Conservation (phyloP, 2,888 invertebrate species). For the Dicranocentrus wangi region DNA sequence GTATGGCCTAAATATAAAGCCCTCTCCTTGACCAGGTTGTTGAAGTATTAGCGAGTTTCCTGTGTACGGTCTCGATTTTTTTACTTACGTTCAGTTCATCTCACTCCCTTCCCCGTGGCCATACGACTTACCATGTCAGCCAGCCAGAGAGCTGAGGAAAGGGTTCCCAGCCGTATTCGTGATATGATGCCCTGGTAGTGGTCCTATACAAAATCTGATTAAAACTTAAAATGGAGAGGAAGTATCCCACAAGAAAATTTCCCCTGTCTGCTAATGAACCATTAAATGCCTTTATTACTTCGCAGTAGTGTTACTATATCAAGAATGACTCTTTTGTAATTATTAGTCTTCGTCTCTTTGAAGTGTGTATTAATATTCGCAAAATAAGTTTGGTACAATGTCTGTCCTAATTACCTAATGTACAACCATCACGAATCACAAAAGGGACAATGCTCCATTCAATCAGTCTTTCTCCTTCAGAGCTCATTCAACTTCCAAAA, state of each 20-base stretch:
- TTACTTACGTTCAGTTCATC: too few relatives aligned
- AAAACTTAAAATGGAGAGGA: conserved; percentile 29
- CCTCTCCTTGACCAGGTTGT: conserved; percentile 32
- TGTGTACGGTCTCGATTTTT: too few relatives aligned
- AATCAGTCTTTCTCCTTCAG: conserved; percentile 15
- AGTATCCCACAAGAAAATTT: conserved; percentile 7
- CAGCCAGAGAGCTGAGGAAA: too few relatives aligned
- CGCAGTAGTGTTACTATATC: too few relatives aligned
- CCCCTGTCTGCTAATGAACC: conserved; percentile 17
- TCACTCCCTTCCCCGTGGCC: too few relatives aligned
- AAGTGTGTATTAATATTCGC: too few relatives aligned
- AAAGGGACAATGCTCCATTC: conserved; percentile 34
- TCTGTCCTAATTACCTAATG: conserved; percentile 38
- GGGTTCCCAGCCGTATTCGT: background rate
- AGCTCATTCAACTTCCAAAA: conserved; percentile 10
- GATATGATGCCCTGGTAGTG: background rate
- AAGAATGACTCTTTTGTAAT: too few relatives aligned
- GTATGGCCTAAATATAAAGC: too few relatives aligned
- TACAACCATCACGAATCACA: conserved; percentile 27
- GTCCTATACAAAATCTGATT: background rate
- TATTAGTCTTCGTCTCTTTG: too few relatives aligned
- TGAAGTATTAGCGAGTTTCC: background rate
- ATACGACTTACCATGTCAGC: too few relatives aligned
- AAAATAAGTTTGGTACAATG: too few relatives aligned
- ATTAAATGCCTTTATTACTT: too few relatives aligned